These are phyloP conservation scores for Apodemus speciosus DNA, from an alignment of 2,113 vertebrate species.

Conservation along the genomic window DNA sequence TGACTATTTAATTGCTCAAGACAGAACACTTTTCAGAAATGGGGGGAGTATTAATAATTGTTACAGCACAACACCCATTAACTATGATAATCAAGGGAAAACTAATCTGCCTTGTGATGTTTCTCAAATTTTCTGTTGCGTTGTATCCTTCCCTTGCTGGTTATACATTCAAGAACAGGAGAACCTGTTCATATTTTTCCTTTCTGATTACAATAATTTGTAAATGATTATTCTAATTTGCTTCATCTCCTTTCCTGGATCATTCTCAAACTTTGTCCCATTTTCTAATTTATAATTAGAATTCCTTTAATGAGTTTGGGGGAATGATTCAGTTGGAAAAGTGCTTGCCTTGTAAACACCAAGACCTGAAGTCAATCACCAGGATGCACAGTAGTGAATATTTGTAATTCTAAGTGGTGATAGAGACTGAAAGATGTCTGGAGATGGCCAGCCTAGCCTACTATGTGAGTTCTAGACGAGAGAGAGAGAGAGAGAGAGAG, in stretches of 20 bases:
- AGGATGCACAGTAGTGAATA: not conserved
- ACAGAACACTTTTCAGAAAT: not conserved
- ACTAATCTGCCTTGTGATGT: not conserved
- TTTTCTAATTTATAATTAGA: not conserved
- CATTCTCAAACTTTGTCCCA: not conserved
- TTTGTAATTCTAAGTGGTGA: not conserved
- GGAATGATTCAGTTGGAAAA: not conserved
- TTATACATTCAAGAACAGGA: not conserved
- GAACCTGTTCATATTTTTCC: not conserved
- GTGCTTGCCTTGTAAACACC: not conserved
- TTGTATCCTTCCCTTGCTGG: accelerated
- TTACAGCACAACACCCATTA: not conserved
- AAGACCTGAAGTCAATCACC: not conserved
- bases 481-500: not conserved
- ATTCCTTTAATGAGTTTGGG: not conserved
- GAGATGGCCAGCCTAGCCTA: not conserved
- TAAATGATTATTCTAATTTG: not conserved
- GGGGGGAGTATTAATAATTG: not conserved
- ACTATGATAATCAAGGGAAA: not conserved
- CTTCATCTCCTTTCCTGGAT: not conserved
- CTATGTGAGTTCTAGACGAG: not conserved
- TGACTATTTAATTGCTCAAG: not conserved
- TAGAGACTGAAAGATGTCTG: not conserved
- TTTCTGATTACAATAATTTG: not conserved
- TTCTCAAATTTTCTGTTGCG: not conserved